phyloP scores from a whole-genome alignment of 2,113 vertebrate genomes.

The Bothrops jararaca region DNA sequence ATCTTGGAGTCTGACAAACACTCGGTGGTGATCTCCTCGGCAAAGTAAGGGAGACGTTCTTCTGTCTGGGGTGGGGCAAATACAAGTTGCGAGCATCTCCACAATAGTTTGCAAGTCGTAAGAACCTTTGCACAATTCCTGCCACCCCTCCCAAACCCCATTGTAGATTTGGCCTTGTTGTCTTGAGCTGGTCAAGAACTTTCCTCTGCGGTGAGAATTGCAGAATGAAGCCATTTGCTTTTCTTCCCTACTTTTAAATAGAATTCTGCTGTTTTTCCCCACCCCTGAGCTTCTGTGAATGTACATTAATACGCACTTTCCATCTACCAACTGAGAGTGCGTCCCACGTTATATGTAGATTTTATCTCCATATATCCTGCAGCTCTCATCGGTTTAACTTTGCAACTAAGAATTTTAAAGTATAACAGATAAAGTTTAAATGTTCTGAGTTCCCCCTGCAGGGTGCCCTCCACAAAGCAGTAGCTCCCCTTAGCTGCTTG shows the following conservation, averaged over 20 bases:
- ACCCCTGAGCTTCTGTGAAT: not conserved
- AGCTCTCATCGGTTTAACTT: not conserved
- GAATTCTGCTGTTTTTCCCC: not conserved
- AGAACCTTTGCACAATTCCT: not conserved
- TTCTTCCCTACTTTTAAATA: not conserved
- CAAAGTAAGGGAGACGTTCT: constrained; percentile 75
- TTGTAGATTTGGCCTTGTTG: not conserved
- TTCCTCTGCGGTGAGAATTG: not conserved
- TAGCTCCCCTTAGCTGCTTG: not conserved
- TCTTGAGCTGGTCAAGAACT: not conserved
- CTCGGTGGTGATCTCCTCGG: constrained; percentile 89
- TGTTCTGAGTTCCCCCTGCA: not conserved
- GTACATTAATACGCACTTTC: not conserved
- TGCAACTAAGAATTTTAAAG: not conserved
- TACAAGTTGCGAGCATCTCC: not conserved
- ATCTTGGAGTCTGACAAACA: constrained; percentile 92
- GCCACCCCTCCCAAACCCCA: not conserved
- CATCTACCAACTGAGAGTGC: not conserved
- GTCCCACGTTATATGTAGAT: not conserved
- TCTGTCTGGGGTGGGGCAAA: not conserved
- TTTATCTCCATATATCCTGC: not conserved
- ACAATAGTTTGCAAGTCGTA: not conserved
- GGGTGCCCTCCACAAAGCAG: not conserved
- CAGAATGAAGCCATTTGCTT: not conserved
- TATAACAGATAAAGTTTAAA: not conserved